Base-by-base conservation (phyloP, 1,140 invertebrate species). In the Trichomalopsis sarcophagae region DNA sequence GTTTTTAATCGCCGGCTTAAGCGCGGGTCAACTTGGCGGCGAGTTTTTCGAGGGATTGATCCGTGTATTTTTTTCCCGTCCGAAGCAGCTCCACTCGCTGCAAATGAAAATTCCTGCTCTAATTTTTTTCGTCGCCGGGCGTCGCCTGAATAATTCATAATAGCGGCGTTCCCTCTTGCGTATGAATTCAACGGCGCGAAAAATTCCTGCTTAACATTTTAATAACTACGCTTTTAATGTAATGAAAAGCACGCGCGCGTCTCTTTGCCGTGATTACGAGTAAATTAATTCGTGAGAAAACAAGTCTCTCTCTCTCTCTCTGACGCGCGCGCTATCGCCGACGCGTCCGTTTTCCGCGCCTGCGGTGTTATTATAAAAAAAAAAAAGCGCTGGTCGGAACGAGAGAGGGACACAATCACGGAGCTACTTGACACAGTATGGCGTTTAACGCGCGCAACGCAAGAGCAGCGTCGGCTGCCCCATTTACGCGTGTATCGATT, bases 401-500 rank as follows among this genome's bases (percentile, higher is more conserved):
- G 21, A n/a, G 17, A 36, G 33, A 36, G 33, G 5, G 4, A 36
- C 17, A 62, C 6, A 21, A 62, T 62, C 55, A 62, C 55, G 55
- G 21, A 62, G 17, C 55, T n/a, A 6, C 17, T 62, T 17, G 17
- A 21, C 55, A 62, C 5, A 27, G 27, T 27, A 27, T 27, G 5
- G 6, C 55, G 55, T n/a, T 62, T 62, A 62, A 62, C 17, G 55
- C 55, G 21, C 27, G 27, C 33, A 36, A 36, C 33, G n/a, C 21
- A n/a, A 17, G 55, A n/a, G 55, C 17, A 62, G 17, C 55, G 6
- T 62, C 6, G 55, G 55, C 17, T 62, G 55, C 55, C 55, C 55
- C 55, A 62, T 62, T 62, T 62, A 75, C 30, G 33, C 33, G 33
- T 21, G 33, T 69, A 80, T 80, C 62, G 78, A 80, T 79, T 79